A percentile compares a stretch with the other conserved stretches of the same genome.
phyloP scores from a whole-genome alignment of 2,797 vertebrate species.

The Dryobates pubescens region DNA sequence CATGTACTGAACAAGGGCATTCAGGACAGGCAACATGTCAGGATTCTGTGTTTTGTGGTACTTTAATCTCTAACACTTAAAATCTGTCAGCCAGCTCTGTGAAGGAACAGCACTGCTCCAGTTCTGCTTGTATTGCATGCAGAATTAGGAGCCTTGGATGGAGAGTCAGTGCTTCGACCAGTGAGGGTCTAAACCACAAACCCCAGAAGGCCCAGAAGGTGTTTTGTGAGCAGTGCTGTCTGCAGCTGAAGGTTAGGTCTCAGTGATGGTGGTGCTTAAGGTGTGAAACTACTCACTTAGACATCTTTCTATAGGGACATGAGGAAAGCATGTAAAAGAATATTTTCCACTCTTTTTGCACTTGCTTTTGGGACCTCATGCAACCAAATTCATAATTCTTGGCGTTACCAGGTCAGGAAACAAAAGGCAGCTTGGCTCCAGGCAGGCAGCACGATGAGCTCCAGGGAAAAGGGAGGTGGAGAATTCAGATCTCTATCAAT shows the following conservation, averaged over 20 bases:
- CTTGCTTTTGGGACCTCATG: neutral
- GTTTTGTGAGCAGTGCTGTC: neutral
- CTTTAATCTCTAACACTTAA: neutral
- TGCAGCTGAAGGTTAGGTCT: neutral
- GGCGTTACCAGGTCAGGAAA: neutral
- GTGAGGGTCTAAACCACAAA: neutral
- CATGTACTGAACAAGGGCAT: conserved; percentile 15
- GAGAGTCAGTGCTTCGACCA: neutral
- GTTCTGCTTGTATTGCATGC: neutral
- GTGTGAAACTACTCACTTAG: neutral
- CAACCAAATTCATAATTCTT: neutral
- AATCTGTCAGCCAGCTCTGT: neutral
- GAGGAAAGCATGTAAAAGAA: neutral
- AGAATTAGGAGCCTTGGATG: neutral
- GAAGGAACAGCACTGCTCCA: neutral
- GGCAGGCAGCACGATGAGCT: accelerated
- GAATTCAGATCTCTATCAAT: neutral
- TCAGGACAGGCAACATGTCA: neutral
- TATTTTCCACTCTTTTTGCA: neutral
- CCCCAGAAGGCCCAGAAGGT: neutral
- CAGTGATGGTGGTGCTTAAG: neutral
- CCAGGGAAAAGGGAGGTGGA: neutral
- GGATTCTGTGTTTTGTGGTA: neutral
- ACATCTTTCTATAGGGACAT: neutral
- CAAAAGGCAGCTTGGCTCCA: neutral